Base-by-base conservation (phyloP, 2,113 vertebrate genomes). In the Struthio camelus region DNA sequence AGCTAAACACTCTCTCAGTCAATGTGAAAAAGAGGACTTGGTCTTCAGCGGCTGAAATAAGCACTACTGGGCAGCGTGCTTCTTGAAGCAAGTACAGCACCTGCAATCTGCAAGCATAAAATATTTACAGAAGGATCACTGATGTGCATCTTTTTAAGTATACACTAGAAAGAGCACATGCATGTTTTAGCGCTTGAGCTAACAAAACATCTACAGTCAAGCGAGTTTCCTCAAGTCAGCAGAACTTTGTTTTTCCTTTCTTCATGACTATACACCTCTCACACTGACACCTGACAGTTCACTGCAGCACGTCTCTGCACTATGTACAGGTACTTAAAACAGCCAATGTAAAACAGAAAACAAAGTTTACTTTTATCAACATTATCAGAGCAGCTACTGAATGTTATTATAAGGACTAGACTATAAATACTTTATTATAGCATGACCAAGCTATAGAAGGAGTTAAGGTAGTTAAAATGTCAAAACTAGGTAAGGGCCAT, bases 1-100 rank as follows among this genome's bases (percentile, higher is more conserved):
- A 71, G 66, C 50, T 71, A 67, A 81, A 6, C 1, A 50, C 23
- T 0, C 0, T 7, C 51, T 54, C 64, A 38, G 53, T 40, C 73
- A 38, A 10, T 2, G 15, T 6, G 10, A 50, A 90, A 81, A 79
- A 61, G 17, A 38, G 11, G 38, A 82, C 64, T 72, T 66, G 10
- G 20, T 36, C 40, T 76, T 70, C 48, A 25, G 80, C 20, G 22
- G 75, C 59, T 14, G 19, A 89, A 80, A 51, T 44, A 88, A 86
- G 18, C 10, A 27, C 6, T 7, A 66, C 65, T 50, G 91, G 50
- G 23, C 78, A 92, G 53, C 19, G 36, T 8, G 18, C 34, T 75
- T 56, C 48, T 75, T 71, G 34, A 69, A 67, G 40, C 40, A 67
- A 48, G 17, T 30, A 8, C 15, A 75, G 28, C 16, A 71, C 22